phyloP scores from a whole-genome alignment of 37 sponge, comb jelly and placozoan species.

The Chondrilla cf. caribensis region DNA sequence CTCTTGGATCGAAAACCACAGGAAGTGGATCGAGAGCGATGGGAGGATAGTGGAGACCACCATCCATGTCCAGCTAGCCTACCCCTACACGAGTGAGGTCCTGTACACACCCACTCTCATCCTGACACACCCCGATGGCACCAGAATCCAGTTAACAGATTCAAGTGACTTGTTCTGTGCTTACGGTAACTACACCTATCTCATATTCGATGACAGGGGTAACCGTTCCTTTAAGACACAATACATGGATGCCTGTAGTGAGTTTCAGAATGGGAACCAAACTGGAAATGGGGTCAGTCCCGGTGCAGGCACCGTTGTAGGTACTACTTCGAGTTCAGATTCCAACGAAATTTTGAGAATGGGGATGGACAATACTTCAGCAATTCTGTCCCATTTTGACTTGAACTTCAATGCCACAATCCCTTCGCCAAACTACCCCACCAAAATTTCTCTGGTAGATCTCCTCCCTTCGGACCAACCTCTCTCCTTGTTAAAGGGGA shows the following conservation, averaged over 20 bases:
- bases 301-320: not conserved
- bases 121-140: conserved; percentile 86
- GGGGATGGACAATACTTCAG: not conserved
- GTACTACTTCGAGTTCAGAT: not conserved
- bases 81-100: conserved; percentile 35
- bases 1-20: conserved; percentile 21
- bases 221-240: not conserved
- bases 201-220: conserved; percentile 75
- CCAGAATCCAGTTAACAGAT: conserved; percentile 49
- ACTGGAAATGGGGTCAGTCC: not conserved
- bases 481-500: conserved; percentile 59
- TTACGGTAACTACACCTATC: conserved; percentile 73
- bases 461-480: conserved; percentile 42
- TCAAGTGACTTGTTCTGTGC: conserved; percentile 53
- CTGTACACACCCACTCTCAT: conserved; percentile 64
- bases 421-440: conserved; percentile 22
- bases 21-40: conserved; percentile 44
- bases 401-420: not conserved
- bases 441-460: conserved; percentile 56
- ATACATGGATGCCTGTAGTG: conserved; percentile 10
- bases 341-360: not conserved
- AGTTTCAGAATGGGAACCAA: not conserved
- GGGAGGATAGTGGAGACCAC: conserved; percentile 68
- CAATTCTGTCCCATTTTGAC: not conserved
- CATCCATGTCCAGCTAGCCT: conserved; percentile 59